Base-by-base conservation (phyloP, 37 sponge, comb jelly and placozoan genomes). In the Geodia barretti region DNA sequence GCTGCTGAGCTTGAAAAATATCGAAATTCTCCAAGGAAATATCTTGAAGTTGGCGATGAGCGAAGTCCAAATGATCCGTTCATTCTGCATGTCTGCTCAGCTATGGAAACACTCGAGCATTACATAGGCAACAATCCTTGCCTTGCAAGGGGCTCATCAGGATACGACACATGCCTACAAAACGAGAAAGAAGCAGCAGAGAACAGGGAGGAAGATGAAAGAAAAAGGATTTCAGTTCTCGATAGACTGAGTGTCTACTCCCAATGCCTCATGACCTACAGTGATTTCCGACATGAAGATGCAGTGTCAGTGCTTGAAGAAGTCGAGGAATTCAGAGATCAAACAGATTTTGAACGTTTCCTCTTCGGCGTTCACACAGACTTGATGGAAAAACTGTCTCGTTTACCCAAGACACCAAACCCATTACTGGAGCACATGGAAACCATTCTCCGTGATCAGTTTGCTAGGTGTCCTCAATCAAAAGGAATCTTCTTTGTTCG, bases 401-500 rank as follows among this genome's bases (percentile, higher is more conserved):
- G 41, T 28, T 82, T 29, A 19, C 23, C 1, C 34, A 71, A 20
- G 82, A 83, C 79, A 77, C 82, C 42, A 3, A 90, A 90, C 43
- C 90, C 90, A 32, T 68, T 80, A 19, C 66, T 90, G 62, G 41
- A 74, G 32, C 20, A 75, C n/a, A 62, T 66, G 9, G 54, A 84
- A 61, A 31, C 30, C 25, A 64, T 76, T 19, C 71, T 90, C 7
- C 1, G 0, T 3, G 62, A 62, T 0, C 68, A 65, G 34, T 89
- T 79, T 36, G 29, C 35, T 24, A 39, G 47, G 21, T 41, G 40
- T 40, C 64, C 76, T 33, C 8, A 28, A 17, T 84, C 85, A 0
- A 60, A 39, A 33, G 90, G 64, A 34, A 84, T 90, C 1, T 29
- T 90, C 23, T 90, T 90, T 84, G 90, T 84, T 3, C 69, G 81